These are phyloP conservation scores for Polydrusus tereticollis DNA, from an alignment of 2,888 invertebrate genomes.

Conservation along the genomic window DNA sequence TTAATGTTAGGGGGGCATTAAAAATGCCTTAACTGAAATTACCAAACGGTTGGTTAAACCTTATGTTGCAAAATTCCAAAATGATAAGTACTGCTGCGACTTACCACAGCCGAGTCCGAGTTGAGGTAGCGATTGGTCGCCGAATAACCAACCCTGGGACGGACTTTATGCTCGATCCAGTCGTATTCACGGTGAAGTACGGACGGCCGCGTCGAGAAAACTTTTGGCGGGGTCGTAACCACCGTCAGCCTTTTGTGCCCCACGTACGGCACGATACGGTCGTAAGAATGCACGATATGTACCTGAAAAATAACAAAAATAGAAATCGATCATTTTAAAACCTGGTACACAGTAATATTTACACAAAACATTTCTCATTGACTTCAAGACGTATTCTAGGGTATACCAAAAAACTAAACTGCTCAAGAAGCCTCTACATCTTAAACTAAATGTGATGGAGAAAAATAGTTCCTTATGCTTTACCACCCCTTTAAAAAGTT, in stretches of 20 bases:
- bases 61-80: constrained; percentile 28
- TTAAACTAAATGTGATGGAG: too few relatives aligned
- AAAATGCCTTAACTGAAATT: too few relatives aligned
- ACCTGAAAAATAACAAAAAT: constrained; percentile 64
- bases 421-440: too few relatives aligned
- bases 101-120: constrained; percentile 81
- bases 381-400: too few relatives aligned
- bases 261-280: constrained; percentile 67
- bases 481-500: too few relatives aligned
- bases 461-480: too few relatives aligned
- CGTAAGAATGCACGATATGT: constrained; percentile 67
- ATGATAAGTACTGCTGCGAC: constrained; percentile 53
- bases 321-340: too few relatives aligned
- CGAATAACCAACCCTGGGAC: constrained; percentile 74
- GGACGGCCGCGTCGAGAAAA: constrained; percentile 75
- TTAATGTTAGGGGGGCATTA: too few relatives aligned
- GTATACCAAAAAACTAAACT: too few relatives aligned
- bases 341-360: too few relatives aligned
- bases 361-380: too few relatives aligned
- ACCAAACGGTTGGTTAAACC: not conserved
- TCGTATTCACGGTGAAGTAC: constrained; percentile 78
- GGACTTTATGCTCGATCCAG: constrained; percentile 76
- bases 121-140: constrained; percentile 84
- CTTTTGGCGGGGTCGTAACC: constrained; percentile 72
- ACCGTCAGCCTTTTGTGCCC: constrained; percentile 74